Base-by-base conservation (phyloP, 2,797 vertebrate species). In the Calcarius lapponicus region DNA sequence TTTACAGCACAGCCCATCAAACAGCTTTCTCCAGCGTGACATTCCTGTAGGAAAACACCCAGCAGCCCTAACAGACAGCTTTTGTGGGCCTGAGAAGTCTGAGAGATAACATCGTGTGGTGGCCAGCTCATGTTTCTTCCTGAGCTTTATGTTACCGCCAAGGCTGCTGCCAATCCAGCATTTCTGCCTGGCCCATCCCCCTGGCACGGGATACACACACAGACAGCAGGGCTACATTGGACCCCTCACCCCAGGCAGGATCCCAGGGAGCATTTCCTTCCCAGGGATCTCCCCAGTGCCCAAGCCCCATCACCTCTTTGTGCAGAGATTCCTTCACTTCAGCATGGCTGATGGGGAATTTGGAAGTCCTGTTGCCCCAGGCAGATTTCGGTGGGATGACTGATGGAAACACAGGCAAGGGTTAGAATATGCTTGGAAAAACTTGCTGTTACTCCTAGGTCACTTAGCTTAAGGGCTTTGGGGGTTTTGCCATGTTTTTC, bases 101-200 rank as follows among this genome's bases (percentile, higher is more conserved):
- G 19, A 71, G 34, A 91, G 85, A 95, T 92, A 95, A 89, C 74
- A 89, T 94, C 78, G 17, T 54, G 85, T 51, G 85, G 79, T 66
- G 13, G 5, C n/a, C 73, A 50, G 85, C 92, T 96, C 74, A 43
- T 66, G 64, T 96, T 94, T 91, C 90, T 31, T 20, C 29, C 50
- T 5, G 13, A 42, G 73, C 76, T 83, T 96, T 74, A 34, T 66
- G 86, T 94, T 94, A 84, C 93, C 50, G 29, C 78, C 1, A 11
- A 70, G 83, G 79, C 80, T 87, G 71, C 47, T 45, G 61, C 65
- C 70, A 45, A 4, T 53, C 47, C 38, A 58, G 36, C 61, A 11
- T 26, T 61, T 45, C 94, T 80, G 56, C 64, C 84, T 53, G 69
- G 36, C 29, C 58, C 67, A 31, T 73, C 56, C 86, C 5, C 9